These are phyloP conservation scores for Merodon equestris DNA, from an alignment of 2,888 invertebrate genomes.

Conservation along the genomic window DNA sequence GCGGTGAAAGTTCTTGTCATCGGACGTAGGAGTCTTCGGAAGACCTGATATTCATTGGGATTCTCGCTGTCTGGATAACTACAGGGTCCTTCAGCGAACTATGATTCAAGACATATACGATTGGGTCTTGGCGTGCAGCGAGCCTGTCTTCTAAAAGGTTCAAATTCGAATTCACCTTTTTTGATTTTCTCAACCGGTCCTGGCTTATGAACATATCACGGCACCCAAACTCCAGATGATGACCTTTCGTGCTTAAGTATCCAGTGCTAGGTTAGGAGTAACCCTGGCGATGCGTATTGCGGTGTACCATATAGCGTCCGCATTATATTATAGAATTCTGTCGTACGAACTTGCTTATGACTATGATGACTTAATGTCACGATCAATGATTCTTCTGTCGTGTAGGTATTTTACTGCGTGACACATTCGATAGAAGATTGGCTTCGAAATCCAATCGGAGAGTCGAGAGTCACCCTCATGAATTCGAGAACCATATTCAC, in stretches of 20 bases:
- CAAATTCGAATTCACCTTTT: slow-evolving; percentile 83
- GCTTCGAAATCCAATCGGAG: slow-evolving; percentile 85
- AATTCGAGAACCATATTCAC: slow-evolving; percentile 92
- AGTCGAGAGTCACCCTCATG: slow-evolving; percentile 93
- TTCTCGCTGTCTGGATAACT: slow-evolving; percentile 74
- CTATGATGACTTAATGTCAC: slow-evolving; percentile 83
- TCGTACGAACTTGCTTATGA: slow-evolving; percentile 91
- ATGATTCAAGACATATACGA: slow-evolving; percentile 75
- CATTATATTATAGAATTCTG: slow-evolving; percentile 88
- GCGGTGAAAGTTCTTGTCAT: slow-evolving; percentile 76
- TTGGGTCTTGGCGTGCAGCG: slow-evolving; percentile 83
- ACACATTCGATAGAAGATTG: slow-evolving; percentile 91
- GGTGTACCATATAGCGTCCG: slow-evolving; percentile 95
- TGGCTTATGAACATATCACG: slow-evolving; percentile 83
- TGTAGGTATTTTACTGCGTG: slow-evolving; percentile 92
- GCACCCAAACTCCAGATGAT: slow-evolving; percentile 97
- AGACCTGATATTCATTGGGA: slow-evolving; percentile 74
- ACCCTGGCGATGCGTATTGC: slow-evolving; percentile 93
- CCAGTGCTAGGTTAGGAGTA: slow-evolving; percentile 84
- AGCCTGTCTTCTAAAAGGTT: slow-evolving; percentile 84
- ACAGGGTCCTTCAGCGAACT: slow-evolving; percentile 75
- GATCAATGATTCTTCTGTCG: slow-evolving; percentile 78
- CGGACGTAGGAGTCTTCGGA: slow-evolving; percentile 65
- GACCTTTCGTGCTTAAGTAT: slow-evolving; percentile 86
- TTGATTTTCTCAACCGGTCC: slow-evolving; percentile 85